Conservation (phyloP, 92 coral and sea anemone genomes). For the Virgularia gustaviana region DNA sequence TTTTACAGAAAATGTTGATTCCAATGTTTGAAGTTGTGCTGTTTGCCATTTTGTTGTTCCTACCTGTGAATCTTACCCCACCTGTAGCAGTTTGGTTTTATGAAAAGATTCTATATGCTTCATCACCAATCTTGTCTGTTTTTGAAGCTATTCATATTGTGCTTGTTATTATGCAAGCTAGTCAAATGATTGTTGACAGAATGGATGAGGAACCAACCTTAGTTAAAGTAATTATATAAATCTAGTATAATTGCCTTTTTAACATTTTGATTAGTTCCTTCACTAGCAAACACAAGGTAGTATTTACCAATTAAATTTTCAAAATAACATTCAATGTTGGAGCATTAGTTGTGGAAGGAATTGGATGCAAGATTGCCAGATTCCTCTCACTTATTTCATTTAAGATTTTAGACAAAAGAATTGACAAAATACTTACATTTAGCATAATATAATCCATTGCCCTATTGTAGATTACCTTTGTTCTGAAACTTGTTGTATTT, state of each 20-base stretch:
- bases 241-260: too few relatives aligned
- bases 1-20: constrained; percentile 58
- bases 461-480: too few relatives aligned
- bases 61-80: constrained; percentile 66
- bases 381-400: too few relatives aligned
- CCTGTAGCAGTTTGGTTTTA: constrained; percentile 66
- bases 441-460: too few relatives aligned
- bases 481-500: too few relatives aligned
- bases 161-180: constrained; percentile 52
- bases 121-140: constrained; percentile 60
- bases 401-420: too few relatives aligned
- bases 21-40: constrained; percentile 69
- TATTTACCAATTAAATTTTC: too few relatives aligned
- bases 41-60: constrained; percentile 55
- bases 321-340: too few relatives aligned
- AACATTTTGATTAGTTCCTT: too few relatives aligned
- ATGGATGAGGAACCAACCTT: constrained; percentile 65
- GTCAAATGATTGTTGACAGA: constrained; percentile 69
- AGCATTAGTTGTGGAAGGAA: too few relatives aligned
- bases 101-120: constrained; percentile 57
- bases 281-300: too few relatives aligned
- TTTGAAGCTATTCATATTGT: constrained; percentile 66
- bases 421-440: too few relatives aligned
- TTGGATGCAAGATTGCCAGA: not conserved
- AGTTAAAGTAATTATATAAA: constrained; percentile 55